Conservation (phyloP, 2,797 vertebrate species). For the Heliangelus exortis region DNA sequence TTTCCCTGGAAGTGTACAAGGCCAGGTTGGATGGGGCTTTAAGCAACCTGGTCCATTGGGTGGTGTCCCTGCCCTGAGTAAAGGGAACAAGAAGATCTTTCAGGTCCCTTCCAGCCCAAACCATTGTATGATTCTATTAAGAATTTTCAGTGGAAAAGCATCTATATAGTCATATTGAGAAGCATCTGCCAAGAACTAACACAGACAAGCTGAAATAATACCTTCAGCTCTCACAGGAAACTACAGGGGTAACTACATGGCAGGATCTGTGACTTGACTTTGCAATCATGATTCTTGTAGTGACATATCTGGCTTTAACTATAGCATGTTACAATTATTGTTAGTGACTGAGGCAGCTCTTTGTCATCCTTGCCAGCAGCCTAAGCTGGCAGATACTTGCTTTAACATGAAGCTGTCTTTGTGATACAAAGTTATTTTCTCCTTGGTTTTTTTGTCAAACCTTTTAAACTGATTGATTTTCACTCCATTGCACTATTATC, state of each 20-base stretch:
- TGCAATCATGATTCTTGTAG: neutral
- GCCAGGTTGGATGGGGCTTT: no score
- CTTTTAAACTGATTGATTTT: neutral
- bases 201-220: neutral
- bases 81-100: no score
- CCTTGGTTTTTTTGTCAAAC: neutral
- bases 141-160: neutral
- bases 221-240: neutral
- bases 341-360: neutral
- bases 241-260: fast-evolving
- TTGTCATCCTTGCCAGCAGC: neutral
- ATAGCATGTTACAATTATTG: neutral
- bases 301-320: neutral
- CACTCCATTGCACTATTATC: neutral
- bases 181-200: neutral
- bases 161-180: neutral
- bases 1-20: no score
- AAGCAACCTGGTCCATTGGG: no score
- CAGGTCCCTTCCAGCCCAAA: no score
- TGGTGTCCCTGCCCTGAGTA: no score
- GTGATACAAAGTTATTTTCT: neutral
- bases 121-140: neutral
- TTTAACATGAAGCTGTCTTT: neutral
- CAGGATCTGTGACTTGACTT: neutral
- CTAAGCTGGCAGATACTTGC: neutral